Evolutionary conservation across 2,113 vertebrate species (phyloP).

Genomic region (Cyprinodon tularosa): DNA sequence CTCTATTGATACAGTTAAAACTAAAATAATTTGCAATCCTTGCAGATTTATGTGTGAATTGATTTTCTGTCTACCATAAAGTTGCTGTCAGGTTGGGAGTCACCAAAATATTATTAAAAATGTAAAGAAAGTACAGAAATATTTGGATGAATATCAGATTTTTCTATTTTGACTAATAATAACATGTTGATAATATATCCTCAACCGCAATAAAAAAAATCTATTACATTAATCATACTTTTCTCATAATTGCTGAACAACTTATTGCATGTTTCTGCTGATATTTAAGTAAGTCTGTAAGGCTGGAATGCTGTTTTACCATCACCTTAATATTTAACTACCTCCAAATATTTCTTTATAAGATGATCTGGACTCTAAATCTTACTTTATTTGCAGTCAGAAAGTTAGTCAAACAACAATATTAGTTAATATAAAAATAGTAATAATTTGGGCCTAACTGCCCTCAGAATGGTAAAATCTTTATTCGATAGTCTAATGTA

Average conservation of each 20-base stretch:
- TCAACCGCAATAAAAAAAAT: no score
- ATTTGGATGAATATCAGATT: background rate
- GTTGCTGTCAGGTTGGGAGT: background rate
- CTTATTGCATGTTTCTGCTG: no score
- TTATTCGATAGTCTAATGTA: background rate
- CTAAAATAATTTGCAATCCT: background rate
- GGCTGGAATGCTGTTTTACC: background rate
- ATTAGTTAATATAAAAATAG: background rate
- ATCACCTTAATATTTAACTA: background rate
- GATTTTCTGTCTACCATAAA: background rate
- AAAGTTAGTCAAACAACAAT: background rate
- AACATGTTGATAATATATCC: background rate
- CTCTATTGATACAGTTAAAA: background rate
- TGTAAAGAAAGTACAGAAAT: background rate
- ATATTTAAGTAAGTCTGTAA: background rate
- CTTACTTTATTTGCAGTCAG: no score
- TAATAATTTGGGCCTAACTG: background rate
- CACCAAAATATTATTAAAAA: background rate
- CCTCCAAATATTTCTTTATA: background rate
- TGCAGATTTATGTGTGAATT: background rate
- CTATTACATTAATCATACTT: no score
- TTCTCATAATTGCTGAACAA: no score
- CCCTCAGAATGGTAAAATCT: constrained; percentile 1
- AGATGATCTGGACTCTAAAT: no score
- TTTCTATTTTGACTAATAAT: background rate